These are phyloP conservation scores for Heliocidaris erythrogramma DNA, from an alignment of 35 echinoderm and acorn worm species.

Conservation along the genomic window DNA sequence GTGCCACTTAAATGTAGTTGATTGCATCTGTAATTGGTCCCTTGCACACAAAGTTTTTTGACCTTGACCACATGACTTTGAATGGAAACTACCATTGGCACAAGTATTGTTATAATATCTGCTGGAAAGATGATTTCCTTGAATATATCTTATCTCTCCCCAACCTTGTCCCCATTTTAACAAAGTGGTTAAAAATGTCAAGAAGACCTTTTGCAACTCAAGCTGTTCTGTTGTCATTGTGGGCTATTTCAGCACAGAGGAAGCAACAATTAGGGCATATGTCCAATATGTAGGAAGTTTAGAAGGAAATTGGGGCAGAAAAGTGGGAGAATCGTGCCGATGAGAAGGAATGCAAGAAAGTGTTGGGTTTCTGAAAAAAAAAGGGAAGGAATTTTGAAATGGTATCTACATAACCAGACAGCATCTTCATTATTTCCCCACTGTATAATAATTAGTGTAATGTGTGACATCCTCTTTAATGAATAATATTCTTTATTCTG, in stretches of 20 bases:
- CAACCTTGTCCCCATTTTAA: background rate
- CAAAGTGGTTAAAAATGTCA: background rate
- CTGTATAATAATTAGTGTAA: background rate
- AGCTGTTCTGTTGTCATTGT: conserved; percentile 1
- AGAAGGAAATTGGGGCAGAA: conserved; percentile 17
- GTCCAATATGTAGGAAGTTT: conserved; percentile 28
- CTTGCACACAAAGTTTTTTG: no score
- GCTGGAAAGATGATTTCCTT: no score
- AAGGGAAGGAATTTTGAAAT: background rate
- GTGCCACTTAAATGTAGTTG: no score
- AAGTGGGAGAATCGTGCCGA: background rate
- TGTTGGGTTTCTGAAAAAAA: background rate
- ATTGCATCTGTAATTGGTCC: no score
- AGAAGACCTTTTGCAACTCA: background rate
- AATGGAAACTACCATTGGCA: no score
- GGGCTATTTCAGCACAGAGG: conserved; percentile 14
- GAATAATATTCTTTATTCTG: background rate
- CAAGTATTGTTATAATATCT: no score
- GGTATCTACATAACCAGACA: conserved; percentile 10
- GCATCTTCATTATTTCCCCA: background rate
- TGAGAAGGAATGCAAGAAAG: background rate
- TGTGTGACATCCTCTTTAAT: background rate
- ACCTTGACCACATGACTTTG: no score
- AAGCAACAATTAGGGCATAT: conserved; percentile 22
- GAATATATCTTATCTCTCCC: no score